Conservation (phyloP, 1,140 invertebrate genomes). For the Hermetia illucens region DNA sequence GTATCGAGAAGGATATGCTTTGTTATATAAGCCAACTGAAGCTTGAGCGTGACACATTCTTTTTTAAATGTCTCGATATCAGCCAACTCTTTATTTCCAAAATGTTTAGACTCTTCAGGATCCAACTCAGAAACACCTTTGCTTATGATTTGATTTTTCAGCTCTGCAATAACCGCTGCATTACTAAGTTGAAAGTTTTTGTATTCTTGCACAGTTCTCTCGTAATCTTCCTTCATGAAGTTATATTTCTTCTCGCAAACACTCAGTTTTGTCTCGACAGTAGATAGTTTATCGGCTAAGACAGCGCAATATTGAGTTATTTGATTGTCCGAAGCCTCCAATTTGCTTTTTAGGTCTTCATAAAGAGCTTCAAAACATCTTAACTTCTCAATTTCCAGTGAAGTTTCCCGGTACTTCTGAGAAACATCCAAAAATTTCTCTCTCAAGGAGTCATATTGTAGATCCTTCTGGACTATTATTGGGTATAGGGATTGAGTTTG, state of each 20-base stretch:
- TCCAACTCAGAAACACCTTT: slow-evolving; percentile 8
- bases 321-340: slow-evolving; percentile 17
- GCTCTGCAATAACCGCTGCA: slow-evolving; percentile 12
- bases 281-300: slow-evolving; percentile 13
- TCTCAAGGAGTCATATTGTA: neutral
- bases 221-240: slow-evolving; percentile 20
- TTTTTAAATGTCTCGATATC: slow-evolving; percentile 17
- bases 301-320: slow-evolving; percentile 11
- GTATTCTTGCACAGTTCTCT: slow-evolving; percentile 10
- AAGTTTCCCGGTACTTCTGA: slow-evolving; percentile 5
- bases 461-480: slow-evolving; percentile 6
- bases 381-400: slow-evolving; percentile 10
- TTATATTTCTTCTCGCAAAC: slow-evolving; percentile 14
- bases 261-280: slow-evolving; percentile 14
- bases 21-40: slow-evolving; percentile 15
- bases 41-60: slow-evolving; percentile 13
- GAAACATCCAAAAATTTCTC: neutral
- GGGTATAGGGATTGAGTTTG: slow-evolving; percentile 6
- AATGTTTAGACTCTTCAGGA: slow-evolving; percentile 1
- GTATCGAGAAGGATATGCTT: slow-evolving; percentile 15
- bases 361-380: slow-evolving; percentile 16
- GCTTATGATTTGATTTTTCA: slow-evolving; percentile 7
- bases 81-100: slow-evolving; percentile 9
- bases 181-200: slow-evolving; percentile 13
- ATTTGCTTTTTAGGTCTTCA: slow-evolving; percentile 19